A percentile compares a stretch with the other conserved stretches of the same genome.
phyloP scores from a whole-genome alignment of 2,113 vertebrate species.

The Murina feae region DNA sequence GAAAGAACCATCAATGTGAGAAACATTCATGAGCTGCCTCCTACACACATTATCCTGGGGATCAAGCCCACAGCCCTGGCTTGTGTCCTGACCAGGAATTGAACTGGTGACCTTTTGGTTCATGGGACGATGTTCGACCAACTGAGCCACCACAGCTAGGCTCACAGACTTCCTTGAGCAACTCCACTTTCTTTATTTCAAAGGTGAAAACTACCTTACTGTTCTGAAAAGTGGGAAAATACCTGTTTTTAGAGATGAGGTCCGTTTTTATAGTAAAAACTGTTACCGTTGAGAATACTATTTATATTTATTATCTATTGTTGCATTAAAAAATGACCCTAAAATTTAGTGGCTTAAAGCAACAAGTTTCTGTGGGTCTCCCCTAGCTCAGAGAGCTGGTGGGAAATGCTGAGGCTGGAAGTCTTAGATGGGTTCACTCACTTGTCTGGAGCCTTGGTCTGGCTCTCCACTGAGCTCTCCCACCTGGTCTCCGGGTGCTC shows the following conservation, averaged over 20 bases:
- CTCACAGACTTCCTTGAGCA: not conserved
- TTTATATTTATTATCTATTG: not conserved
- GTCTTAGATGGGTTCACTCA: not conserved
- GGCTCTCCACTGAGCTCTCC: not conserved
- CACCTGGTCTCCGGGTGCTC: not conserved
- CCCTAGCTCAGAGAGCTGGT: not conserved
- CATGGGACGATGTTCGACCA: no score
- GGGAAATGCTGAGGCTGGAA: not conserved
- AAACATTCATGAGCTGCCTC: no score
- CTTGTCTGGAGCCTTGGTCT: no score
- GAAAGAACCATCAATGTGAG: no score
- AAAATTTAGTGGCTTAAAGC: not conserved
- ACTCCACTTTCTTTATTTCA: not conserved
- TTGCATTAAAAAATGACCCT: not conserved
- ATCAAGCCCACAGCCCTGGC: no score
- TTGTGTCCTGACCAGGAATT: no score
- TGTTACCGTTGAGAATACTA: not conserved
- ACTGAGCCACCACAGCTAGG: no score
- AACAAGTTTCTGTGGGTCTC: not conserved
- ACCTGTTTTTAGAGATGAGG: not conserved
- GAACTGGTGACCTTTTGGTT: no score
- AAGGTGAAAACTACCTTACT: not conserved
- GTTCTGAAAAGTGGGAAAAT: not conserved
- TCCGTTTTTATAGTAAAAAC: not conserved
- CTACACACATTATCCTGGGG: no score